phyloP scores from a whole-genome alignment of 2,888 invertebrate genomes.

The Ophioninae sp. region DNA sequence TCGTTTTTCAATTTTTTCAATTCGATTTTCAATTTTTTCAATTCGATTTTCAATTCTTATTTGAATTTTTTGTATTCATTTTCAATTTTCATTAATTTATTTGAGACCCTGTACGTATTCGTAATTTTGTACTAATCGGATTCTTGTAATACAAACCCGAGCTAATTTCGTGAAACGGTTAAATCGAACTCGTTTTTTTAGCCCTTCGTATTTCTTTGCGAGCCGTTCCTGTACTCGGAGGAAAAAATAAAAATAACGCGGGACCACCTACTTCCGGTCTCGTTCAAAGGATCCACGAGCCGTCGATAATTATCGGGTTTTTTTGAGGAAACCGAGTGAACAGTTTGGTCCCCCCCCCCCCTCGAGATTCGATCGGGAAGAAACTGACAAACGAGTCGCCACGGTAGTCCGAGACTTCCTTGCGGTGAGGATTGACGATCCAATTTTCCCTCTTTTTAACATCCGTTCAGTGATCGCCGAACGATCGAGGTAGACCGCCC shows the following conservation, averaged over 20 bases:
- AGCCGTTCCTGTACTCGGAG: slow-evolving; percentile 38
- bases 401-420: slow-evolving; percentile 39
- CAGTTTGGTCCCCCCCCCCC: slow-evolving; percentile 44
- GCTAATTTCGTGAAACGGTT: slow-evolving; percentile 60
- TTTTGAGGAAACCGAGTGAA: slow-evolving; percentile 56
- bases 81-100: too few relatives aligned
- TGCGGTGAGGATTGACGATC: slow-evolving; percentile 49
- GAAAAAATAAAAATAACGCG: slow-evolving; percentile 41
- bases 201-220: slow-evolving; percentile 59
- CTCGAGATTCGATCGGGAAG: not conserved
- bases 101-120: slow-evolving; percentile 22
- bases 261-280: slow-evolving; percentile 63
- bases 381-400: slow-evolving; percentile 13
- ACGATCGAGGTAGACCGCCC: slow-evolving; percentile 46
- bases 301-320: slow-evolving; percentile 73
- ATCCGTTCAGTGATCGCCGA: slow-evolving; percentile 38
- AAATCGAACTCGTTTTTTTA: slow-evolving; percentile 42
- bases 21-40: too few relatives aligned
- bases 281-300: slow-evolving; percentile 57
- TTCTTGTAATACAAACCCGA: slow-evolving; percentile 61
- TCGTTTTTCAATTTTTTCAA: too few relatives aligned
- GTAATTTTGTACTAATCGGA: slow-evolving; percentile 34
- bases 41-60: too few relatives aligned
- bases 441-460: slow-evolving; percentile 51
- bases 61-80: too few relatives aligned